Evolutionary conservation across 2,797 vertebrate species (phyloP).

Genomic region (Scleropages formosus): DNA sequence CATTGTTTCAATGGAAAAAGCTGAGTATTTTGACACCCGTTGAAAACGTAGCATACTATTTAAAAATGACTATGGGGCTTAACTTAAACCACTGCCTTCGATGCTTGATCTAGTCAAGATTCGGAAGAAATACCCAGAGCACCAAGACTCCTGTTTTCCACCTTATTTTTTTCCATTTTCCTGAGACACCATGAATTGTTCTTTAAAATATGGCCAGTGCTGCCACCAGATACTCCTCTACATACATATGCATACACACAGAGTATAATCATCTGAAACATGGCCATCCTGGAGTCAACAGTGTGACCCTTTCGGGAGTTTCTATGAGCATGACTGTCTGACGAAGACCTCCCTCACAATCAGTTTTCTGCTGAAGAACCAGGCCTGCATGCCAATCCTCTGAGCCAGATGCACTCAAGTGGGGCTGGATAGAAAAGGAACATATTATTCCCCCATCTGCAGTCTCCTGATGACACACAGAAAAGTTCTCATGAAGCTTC

Average conservation of each 20-base stretch:
- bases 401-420: slow-evolving; percentile 68
- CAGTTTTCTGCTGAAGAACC: slow-evolving; percentile 20
- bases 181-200: not conserved
- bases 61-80: not conserved
- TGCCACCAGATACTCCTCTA: not conserved
- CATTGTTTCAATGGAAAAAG: slow-evolving; percentile 51
- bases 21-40: slow-evolving; percentile 32
- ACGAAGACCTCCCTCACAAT: slow-evolving; percentile 55
- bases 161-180: not conserved
- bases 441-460: slow-evolving; percentile 34
- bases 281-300: slow-evolving; percentile 56
- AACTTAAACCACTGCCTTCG: too few relatives aligned
- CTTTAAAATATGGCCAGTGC: not conserved
- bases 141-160: too few relatives aligned
- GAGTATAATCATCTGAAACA: not conserved
- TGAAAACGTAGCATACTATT: not conserved
- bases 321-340: slow-evolving; percentile 53
- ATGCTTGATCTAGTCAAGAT: not conserved
- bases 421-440: slow-evolving; percentile 56
- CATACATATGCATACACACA: not conserved
- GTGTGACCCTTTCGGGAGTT: slow-evolving; percentile 43
- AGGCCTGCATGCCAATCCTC: slow-evolving; percentile 67
- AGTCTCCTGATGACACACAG: slow-evolving; percentile 53
- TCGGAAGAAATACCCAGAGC: not conserved
- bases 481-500: slow-evolving; percentile 56